Conservation (phyloP, 2,888 invertebrate genomes). For the Campoplex capitator region DNA sequence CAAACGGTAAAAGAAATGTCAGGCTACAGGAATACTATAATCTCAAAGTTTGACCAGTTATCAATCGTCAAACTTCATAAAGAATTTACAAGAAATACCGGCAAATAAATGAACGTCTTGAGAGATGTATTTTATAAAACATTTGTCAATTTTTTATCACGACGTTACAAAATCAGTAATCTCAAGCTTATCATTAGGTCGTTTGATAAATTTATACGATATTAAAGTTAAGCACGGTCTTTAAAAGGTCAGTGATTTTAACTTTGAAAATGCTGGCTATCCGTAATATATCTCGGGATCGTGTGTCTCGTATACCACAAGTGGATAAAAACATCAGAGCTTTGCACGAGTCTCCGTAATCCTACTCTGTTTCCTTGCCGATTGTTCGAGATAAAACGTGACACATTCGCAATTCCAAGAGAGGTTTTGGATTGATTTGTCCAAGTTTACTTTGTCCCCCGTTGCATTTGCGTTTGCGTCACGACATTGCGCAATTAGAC, state of each 20-base stretch:
- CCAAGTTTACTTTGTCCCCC: constrained; percentile 34
- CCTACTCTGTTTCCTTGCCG: constrained; percentile 10
- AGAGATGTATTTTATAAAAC: neutral
- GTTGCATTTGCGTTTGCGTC: constrained; percentile 61
- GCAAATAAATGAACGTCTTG: neutral
- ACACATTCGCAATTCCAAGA: constrained; percentile 30
- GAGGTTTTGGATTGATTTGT: constrained; percentile 62
- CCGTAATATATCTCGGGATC: constrained; percentile 5
- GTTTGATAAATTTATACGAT: neutral
- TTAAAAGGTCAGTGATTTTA: neutral
- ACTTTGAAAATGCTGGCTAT: neutral
- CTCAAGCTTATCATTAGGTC: neutral
- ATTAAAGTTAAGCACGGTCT: neutral
- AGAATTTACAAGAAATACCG: neutral
- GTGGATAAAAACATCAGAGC: constrained; percentile 22
- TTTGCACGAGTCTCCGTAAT: constrained; percentile 31
- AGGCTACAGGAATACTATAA: neutral
- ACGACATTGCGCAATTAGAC: constrained; percentile 69
- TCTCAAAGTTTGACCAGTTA: neutral
- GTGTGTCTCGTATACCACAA: neutral
- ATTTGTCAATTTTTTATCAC: neutral
- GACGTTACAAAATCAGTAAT: neutral
- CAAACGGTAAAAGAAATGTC: neutral
- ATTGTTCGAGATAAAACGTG: constrained; percentile 53
- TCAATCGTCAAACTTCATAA: neutral